These are phyloP conservation scores for Pollimyrus isidori DNA, from an alignment of 2,113 vertebrate genomes.

Conservation along the genomic window DNA sequence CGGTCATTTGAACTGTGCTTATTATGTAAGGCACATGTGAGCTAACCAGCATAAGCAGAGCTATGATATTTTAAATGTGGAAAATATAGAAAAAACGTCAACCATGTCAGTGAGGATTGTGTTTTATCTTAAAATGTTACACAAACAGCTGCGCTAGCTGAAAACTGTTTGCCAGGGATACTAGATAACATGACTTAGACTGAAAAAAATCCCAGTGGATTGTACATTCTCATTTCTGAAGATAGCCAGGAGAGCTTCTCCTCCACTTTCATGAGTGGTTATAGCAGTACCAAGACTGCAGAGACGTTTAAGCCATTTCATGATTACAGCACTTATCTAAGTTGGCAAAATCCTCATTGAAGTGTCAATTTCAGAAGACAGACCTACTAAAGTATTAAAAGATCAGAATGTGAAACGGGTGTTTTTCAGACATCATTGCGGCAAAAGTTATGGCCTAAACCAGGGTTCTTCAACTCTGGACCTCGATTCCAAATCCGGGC, in stretches of 20 bases:
- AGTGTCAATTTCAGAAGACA: background rate
- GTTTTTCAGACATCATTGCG: background rate
- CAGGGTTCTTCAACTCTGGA: no score
- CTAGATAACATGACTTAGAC: background rate
- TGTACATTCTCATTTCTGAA: background rate
- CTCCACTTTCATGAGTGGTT: background rate
- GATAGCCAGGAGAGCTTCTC: background rate
- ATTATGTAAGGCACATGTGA: background rate
- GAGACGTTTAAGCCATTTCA: background rate
- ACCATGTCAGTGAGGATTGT: background rate
- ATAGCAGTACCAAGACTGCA: background rate
- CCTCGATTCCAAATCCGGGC: no score
- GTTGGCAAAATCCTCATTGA: background rate
- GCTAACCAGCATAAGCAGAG: background rate
- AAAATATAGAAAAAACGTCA: background rate
- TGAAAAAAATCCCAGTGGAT: background rate
- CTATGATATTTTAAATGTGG: background rate
- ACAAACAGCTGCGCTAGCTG: background rate
- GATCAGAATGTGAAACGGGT: background rate
- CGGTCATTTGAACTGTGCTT: background rate
- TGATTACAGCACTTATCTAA: background rate
- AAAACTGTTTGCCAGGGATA: background rate
- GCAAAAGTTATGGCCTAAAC: background rate
- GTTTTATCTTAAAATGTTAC: background rate
- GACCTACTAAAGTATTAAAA: background rate